Conservation (phyloP, 2,797 vertebrate genomes). For the Meda fulgida region DNA sequence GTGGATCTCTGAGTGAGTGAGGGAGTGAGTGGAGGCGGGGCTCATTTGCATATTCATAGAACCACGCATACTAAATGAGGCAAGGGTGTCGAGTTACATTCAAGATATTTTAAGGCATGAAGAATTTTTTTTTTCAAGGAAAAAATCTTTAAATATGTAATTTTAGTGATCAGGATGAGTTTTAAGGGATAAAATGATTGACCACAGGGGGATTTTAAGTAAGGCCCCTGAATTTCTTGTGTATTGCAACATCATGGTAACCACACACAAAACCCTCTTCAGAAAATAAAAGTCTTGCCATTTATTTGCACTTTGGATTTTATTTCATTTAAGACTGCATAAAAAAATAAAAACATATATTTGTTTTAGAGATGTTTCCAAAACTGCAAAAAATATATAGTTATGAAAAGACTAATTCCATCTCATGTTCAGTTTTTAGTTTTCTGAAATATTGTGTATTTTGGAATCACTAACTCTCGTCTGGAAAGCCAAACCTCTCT, state of each 20-base stretch:
- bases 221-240: no score
- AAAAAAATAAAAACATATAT: not conserved
- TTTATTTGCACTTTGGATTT: not conserved
- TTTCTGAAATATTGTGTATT: conserved; percentile 49
- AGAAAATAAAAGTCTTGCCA: not conserved
- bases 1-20: no score
- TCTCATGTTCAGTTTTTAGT: conserved; percentile 18
- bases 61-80: no score
- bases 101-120: no score
- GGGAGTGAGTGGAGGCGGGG: no score
- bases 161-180: no score
- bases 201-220: no score
- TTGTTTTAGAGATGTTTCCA: not conserved
- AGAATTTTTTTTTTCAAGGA: no score
- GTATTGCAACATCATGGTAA: not conserved
- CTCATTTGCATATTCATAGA: no score
- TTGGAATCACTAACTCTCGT: conserved; percentile 50
- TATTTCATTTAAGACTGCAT: not conserved
- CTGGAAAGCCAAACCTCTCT: conserved; percentile 58
- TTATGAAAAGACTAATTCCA: conserved; percentile 21
- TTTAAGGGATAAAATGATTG: no score
- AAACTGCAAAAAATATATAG: conserved; percentile 5
- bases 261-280: not conserved
- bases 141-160: no score
- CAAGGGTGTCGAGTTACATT: no score